Evolutionary conservation across 2,888 invertebrate genomes (phyloP).

Genomic region (Prenolepis imparis): DNA sequence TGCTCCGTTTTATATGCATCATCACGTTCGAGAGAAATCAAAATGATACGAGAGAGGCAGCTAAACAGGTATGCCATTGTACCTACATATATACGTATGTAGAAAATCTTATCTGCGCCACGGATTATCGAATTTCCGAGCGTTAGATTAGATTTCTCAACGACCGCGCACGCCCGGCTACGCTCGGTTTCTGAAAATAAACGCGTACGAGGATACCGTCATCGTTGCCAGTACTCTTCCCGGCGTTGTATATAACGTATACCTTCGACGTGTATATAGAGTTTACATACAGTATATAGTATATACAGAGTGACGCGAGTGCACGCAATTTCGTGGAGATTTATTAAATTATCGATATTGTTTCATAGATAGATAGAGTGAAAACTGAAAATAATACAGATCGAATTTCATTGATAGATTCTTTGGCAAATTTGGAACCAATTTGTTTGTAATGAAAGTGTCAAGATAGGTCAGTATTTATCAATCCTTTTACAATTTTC

Average conservation of each 20-base stretch:
- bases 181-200: slow-evolving; percentile 72
- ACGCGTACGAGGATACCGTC: slow-evolving; percentile 67
- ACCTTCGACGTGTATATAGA: slow-evolving; percentile 26
- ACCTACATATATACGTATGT: background rate
- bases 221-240: slow-evolving; percentile 49
- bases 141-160: slow-evolving; percentile 74
- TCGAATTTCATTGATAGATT: background rate
- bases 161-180: slow-evolving; percentile 32
- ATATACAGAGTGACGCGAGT: slow-evolving; percentile 1
- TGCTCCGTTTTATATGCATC: background rate
- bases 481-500: background rate
- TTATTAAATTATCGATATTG: slow-evolving; percentile 6
- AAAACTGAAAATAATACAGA: background rate
- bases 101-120: slow-evolving; percentile 70
- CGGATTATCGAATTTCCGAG: slow-evolving; percentile 69
- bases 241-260: slow-evolving; percentile 31
- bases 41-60: slow-evolving; percentile 30
- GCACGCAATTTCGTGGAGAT: background rate
- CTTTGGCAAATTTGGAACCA: background rate
- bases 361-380: background rate
- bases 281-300: background rate
- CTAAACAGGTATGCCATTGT: slow-evolving; percentile 26
- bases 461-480: background rate
- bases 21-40: slow-evolving; percentile 32
- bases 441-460: background rate